phyloP scores from a whole-genome alignment of 2,113 vertebrate genomes.

The Brachyhypopomus gauderio region DNA sequence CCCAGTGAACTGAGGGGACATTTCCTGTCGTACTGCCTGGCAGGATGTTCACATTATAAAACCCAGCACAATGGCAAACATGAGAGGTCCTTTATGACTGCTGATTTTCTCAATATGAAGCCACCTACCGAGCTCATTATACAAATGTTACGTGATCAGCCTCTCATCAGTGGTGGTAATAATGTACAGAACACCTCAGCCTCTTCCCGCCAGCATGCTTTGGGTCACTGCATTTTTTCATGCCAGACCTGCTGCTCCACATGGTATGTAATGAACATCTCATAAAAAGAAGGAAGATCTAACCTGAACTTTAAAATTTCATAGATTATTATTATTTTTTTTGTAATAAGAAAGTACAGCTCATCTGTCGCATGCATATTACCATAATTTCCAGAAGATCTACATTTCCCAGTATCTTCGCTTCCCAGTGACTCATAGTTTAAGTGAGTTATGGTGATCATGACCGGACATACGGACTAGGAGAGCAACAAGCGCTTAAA shows the following conservation, averaged over 20 bases:
- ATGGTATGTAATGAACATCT: background rate
- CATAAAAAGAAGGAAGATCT: background rate
- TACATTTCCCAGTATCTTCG: background rate
- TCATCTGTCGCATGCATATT: background rate
- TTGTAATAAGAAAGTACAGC: background rate
- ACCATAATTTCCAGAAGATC: background rate
- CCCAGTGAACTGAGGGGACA: constrained; percentile 72
- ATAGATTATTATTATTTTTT: background rate
- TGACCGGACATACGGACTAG: background rate
- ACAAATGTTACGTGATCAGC: constrained; percentile 13
- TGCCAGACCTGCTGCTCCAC: background rate
- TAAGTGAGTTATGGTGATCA: background rate
- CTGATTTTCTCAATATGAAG: constrained; percentile 5
- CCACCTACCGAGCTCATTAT: constrained; percentile 11
- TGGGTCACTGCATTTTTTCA: background rate
- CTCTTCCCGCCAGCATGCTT: background rate
- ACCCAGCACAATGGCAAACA: constrained; percentile 66
- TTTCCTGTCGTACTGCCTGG: constrained; percentile 75
- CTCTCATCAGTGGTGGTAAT: background rate
- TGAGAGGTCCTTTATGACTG: constrained; percentile 64
- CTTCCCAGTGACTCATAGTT: too few relatives aligned
- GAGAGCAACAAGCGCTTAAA: background rate
- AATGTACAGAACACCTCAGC: background rate
- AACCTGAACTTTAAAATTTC: background rate
- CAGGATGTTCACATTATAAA: constrained; percentile 71